Base-by-base conservation (phyloP, 1,140 invertebrate genomes). In the Mycetomoellerius zeteki region DNA sequence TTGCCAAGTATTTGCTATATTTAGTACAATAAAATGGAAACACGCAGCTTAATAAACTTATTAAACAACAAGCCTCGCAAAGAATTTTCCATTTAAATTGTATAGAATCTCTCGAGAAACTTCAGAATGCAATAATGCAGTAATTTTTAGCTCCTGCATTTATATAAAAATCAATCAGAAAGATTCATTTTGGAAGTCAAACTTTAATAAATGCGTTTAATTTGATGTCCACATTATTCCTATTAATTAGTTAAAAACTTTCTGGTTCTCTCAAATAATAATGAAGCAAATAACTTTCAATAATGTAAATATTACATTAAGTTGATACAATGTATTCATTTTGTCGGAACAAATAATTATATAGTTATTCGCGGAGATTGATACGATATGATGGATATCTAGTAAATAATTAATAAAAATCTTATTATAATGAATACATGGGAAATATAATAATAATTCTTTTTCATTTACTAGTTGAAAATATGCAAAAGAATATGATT, bases 351-450 rank as follows among this genome's bases (percentile, higher is more conserved):
- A 19, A 27, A 58, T 73, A 58, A 60, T 60, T 72, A 6, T 6
- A 2, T 16, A 27, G n/a, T 72, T 43, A 27, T 14, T 58, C 0
- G 24, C 5, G 47, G 27, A 50, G 19, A 37, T 54, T 7, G 12
- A 56, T 19, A 21, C 2, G 6, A 76, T 16, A 43, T 33, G 19
- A 43, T 24, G 8, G 1, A 52, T 80, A 37, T 3, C 16, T 16
- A 56, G 14, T 54, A 21, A 72, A 72, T 27, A 56, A 80, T 67
- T 78, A 30, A 81, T 43, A 43, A 43, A 50, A 78, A 27, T 21
- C 0, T 1, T 24, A 69, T 69, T 12, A 21, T n/a, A 33, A 8
- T 47, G 3, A 43, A 77, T 77, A 24, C 24, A 24, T 43, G 7
- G 2, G 3, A 65, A 67, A 80, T 67, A 27, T 10, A 52, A 21